These are phyloP conservation scores for Drosophila prolongata DNA, from an alignment of 2,888 invertebrate species.

Conservation along the genomic window DNA sequence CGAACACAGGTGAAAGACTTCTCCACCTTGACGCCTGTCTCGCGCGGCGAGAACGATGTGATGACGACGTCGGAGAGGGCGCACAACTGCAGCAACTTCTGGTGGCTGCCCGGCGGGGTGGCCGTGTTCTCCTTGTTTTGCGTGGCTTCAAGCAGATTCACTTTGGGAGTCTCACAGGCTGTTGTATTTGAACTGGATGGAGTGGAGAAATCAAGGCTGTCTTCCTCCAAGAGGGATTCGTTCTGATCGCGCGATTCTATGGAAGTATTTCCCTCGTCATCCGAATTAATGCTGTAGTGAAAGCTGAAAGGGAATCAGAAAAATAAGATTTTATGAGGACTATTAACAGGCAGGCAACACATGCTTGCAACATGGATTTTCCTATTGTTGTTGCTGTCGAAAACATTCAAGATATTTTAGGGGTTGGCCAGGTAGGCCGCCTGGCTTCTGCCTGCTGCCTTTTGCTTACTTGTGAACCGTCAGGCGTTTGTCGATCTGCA, in stretches of 20 bases:
- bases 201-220: slow-evolving; percentile 33
- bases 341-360: slow-evolving; percentile 9
- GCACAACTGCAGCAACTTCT: slow-evolving; percentile 56
- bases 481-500: slow-evolving; percentile 66
- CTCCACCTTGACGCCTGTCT: slow-evolving; percentile 75
- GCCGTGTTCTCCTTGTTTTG: slow-evolving; percentile 72
- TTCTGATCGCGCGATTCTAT: slow-evolving; percentile 59
- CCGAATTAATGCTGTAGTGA: slow-evolving; percentile 80
- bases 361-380: slow-evolving; percentile 22
- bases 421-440: slow-evolving; percentile 54
- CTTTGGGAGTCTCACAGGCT: slow-evolving; percentile 66
- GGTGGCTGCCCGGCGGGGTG: slow-evolving; percentile 53
- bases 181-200: slow-evolving; percentile 39
- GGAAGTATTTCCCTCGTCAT: slow-evolving; percentile 78
- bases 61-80: slow-evolving; percentile 79
- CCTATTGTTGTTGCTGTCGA: slow-evolving; percentile 18
- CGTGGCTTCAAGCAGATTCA: slow-evolving; percentile 67
- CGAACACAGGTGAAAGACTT: slow-evolving; percentile 79
- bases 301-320: slow-evolving; percentile 65
- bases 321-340: slow-evolving; percentile 4
- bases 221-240: slow-evolving; percentile 11
- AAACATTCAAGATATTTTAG: slow-evolving; percentile 12
- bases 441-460: slow-evolving; percentile 50
- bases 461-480: slow-evolving; percentile 82
- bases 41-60: slow-evolving; percentile 83